These are phyloP conservation scores for Lampropteryx suffumata DNA, from an alignment of 2,888 invertebrate genomes.

Conservation along the genomic window DNA sequence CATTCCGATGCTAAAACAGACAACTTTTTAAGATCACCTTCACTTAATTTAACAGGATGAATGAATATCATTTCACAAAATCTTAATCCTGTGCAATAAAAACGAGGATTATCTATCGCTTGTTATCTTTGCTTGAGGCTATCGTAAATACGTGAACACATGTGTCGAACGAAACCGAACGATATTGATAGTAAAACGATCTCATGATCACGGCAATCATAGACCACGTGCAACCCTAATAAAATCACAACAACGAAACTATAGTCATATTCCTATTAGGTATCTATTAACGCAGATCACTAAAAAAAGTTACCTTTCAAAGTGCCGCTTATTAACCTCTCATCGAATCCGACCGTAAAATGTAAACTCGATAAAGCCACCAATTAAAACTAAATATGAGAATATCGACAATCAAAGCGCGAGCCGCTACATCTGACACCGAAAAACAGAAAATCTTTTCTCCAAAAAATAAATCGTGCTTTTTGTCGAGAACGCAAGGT, in stretches of 20 bases:
- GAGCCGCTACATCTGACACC: constrained; percentile 81
- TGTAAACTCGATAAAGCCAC: constrained; percentile 83
- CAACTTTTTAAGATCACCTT: constrained; percentile 33
- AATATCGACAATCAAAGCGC: constrained; percentile 80
- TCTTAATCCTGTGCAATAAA: constrained; percentile 13
- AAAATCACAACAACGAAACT: constrained; percentile 59
- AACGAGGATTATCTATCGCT: constrained; percentile 15
- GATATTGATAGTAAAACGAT: constrained; percentile 33
- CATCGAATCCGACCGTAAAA: constrained; percentile 82
- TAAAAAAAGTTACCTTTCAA: constrained; percentile 79
- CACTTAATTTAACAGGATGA: constrained; percentile 18
- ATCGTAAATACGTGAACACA: constrained; percentile 20
- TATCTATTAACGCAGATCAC: constrained; percentile 71
- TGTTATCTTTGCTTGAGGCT: constrained; percentile 15
- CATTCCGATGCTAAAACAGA: constrained; percentile 57
- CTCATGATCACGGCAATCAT: constrained; percentile 38
- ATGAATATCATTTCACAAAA: not conserved
- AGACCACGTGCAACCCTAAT: constrained; percentile 59
- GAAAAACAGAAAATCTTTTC: constrained; percentile 72
- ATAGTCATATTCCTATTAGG: constrained; percentile 67
- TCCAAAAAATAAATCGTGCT: constrained; percentile 75
- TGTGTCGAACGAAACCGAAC: constrained; percentile 23
- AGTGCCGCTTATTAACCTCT: constrained; percentile 83
- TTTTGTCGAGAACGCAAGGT: constrained; percentile 73
- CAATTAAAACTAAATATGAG: constrained; percentile 84